These are phyloP conservation scores for Neopelma chrysocephalum DNA, from an alignment of 2,797 vertebrate genomes.

Conservation along the genomic window DNA sequence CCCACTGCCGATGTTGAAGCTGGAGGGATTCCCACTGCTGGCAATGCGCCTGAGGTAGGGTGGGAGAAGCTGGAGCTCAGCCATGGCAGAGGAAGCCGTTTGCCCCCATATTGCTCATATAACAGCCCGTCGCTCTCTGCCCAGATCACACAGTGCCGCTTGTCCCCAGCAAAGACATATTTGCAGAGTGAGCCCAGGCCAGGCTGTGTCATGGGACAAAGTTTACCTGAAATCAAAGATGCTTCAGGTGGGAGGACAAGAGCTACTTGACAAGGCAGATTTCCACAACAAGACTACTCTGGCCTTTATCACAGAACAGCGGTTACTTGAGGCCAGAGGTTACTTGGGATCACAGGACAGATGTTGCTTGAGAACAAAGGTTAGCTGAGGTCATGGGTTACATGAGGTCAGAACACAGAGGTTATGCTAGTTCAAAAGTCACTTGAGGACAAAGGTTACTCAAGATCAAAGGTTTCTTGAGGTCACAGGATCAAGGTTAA, in stretches of 20 bases:
- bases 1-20: accelerated
- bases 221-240: background rate
- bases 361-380: too few species aligned
- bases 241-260: background rate
- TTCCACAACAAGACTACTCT: background rate
- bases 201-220: background rate
- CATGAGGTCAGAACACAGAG: background rate
- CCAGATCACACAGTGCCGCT: accelerated
- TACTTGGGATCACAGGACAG: background rate
- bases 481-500: background rate
- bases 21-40: too few species aligned
- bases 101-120: accelerated
- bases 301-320: background rate
- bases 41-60: too few species aligned
- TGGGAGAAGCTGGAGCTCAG: background rate
- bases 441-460: background rate
- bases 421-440: background rate
- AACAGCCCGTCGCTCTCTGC: accelerated
- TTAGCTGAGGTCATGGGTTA: background rate
- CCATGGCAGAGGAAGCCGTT: background rate
- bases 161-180: accelerated
- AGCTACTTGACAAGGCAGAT: background rate
- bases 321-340: background rate
- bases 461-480: background rate
- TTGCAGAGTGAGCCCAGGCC: accelerated